Conservation (phyloP, 2,113 vertebrate species). For the Chaetops frenatus region DNA sequence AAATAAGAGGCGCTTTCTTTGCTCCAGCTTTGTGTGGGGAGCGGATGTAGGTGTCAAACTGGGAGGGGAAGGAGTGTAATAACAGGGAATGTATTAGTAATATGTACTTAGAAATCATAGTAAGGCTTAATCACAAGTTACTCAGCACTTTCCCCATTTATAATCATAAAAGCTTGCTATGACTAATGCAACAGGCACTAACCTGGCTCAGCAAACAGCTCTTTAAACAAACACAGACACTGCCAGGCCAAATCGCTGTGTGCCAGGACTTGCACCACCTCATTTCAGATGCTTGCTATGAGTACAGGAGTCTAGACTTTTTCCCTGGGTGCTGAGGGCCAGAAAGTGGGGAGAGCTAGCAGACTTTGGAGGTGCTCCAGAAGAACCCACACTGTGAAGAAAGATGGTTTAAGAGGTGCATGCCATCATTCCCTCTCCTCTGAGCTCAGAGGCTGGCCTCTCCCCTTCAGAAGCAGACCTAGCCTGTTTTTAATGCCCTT, state of each 20-base stretch:
- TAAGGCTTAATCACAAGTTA: conserved; percentile 63
- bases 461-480: background rate
- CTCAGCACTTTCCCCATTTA: conserved; percentile 63
- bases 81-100: conserved; percentile 39
- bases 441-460: background rate
- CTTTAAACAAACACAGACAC: conserved; percentile 42
- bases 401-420: background rate
- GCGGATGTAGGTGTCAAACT: background rate
- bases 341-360: background rate
- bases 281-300: background rate
- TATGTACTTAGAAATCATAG: conserved; percentile 52
- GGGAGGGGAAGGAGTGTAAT: background rate
- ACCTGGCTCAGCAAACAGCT: conserved; percentile 11
- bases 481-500: background rate
- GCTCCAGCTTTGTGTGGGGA: background rate
- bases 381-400: background rate
- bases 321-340: background rate
- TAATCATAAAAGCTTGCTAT: conserved; percentile 49
- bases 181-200: conserved; percentile 62
- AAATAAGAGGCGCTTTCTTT: conserved; percentile 13
- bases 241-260: background rate
- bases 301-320: background rate
- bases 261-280: conserved; percentile 8
- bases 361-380: background rate
- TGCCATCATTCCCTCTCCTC: background rate